phyloP scores from a whole-genome alignment of 2,113 vertebrate species.

The Calypte anna region DNA sequence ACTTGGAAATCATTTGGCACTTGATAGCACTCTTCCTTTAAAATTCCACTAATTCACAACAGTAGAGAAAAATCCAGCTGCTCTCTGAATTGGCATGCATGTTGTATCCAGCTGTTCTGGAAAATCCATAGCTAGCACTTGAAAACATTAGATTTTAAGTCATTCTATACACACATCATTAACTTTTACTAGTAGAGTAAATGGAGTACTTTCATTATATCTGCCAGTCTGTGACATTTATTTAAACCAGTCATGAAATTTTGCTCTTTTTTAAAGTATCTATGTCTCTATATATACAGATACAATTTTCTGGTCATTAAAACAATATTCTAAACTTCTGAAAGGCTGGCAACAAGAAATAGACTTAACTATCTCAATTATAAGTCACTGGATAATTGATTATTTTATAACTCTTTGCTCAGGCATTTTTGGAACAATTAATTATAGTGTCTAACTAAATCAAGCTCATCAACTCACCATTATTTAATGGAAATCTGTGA shows the following conservation, averaged over 20 bases:
- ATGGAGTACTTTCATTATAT: background rate
- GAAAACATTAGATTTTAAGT: constrained; percentile 30
- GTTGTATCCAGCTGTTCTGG: constrained; percentile 9
- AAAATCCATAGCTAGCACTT: constrained; percentile 34
- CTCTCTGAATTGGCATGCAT: background rate
- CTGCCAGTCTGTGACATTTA: background rate
- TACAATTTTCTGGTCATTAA: constrained; percentile 18
- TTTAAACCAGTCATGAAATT: constrained; percentile 2
- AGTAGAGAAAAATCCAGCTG: background rate
- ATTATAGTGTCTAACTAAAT: constrained; percentile 58
- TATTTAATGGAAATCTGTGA: constrained; percentile 57
- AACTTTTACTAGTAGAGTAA: constrained; percentile 24
- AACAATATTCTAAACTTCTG: background rate
- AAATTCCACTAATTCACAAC: background rate
- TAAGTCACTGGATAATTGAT: constrained; percentile 37
- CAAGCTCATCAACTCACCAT: constrained; percentile 42
- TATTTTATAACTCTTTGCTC: constrained; percentile 41
- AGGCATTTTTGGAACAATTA: constrained; percentile 49
- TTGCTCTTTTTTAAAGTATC: background rate
- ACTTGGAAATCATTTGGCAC: background rate
- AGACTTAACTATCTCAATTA: constrained; percentile 19
- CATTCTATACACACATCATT: constrained; percentile 24
- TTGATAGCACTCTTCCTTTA: background rate
- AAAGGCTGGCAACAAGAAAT: constrained; percentile 32
- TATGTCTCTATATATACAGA: background rate